These are phyloP conservation scores for Megalops atlanticus DNA, from an alignment of 2,113 vertebrate genomes.

Conservation along the genomic window DNA sequence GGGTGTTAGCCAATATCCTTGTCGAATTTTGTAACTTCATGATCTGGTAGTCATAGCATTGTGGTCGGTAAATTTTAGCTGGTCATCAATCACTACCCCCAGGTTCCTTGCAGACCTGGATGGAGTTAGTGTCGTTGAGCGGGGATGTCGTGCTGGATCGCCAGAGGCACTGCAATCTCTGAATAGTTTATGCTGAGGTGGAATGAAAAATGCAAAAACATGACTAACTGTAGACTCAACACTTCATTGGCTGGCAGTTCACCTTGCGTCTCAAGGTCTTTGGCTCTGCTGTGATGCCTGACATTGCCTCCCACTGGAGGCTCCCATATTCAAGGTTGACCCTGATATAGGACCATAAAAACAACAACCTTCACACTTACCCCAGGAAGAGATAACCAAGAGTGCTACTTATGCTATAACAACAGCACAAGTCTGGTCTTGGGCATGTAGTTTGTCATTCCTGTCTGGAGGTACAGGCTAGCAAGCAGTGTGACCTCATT, in stretches of 20 bases:
- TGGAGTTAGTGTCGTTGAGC: too few species aligned
- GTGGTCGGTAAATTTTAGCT: too few species aligned
- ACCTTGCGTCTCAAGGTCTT: not conserved
- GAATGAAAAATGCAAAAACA: too few species aligned
- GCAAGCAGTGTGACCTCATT: not conserved
- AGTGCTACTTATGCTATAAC: not conserved
- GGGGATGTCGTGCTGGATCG: too few species aligned
- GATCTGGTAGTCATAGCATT: too few species aligned
- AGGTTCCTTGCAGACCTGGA: too few species aligned
- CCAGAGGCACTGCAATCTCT: too few species aligned
- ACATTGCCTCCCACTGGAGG: not conserved
- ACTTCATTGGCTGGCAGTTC: too few species aligned
- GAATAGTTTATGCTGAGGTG: too few species aligned
- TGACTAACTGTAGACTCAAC: too few species aligned
- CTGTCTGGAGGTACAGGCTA: not conserved
- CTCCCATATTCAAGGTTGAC: not conserved
- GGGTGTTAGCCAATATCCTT: not conserved
- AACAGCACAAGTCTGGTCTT: not conserved
- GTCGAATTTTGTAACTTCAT: not conserved
- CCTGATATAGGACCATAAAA: not conserved
- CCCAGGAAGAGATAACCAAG: not conserved
- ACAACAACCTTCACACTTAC: not conserved
- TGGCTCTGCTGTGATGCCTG: not conserved
- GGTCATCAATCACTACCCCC: too few species aligned
- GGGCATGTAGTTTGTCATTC: not conserved